Percentiles rank a stretch among this genome's conserved stretches.
phyloP scores from a whole-genome alignment of 2,113 vertebrate genomes.

The Charadrius vociferus region DNA sequence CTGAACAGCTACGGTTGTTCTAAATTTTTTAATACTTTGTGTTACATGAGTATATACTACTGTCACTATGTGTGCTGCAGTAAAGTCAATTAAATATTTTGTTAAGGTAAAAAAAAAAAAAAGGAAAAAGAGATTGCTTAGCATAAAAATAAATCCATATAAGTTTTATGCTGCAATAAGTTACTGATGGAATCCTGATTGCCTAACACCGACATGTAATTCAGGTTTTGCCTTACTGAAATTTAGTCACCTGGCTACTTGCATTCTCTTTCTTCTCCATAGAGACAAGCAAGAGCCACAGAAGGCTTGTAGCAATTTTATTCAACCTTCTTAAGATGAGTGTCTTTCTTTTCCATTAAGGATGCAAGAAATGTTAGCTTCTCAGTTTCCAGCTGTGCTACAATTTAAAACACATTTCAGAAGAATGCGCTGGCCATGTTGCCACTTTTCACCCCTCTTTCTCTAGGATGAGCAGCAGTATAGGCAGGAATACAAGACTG shows the following conservation, averaged over 20 bases:
- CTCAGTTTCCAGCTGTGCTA: not conserved
- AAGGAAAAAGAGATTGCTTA: not conserved
- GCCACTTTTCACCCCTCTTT: not conserved
- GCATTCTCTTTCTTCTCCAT: not conserved
- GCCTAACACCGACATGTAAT: not conserved
- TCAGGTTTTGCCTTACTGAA: not conserved
- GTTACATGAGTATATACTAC: not conserved
- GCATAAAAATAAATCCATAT: not conserved
- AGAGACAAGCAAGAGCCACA: not conserved
- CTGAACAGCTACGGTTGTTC: not conserved
- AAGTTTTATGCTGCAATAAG: not conserved
- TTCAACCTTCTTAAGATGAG: not conserved
- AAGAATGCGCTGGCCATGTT: not conserved
- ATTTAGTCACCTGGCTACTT: not conserved
- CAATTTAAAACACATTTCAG: not conserved
- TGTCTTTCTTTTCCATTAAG: not conserved
- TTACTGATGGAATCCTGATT: not conserved
- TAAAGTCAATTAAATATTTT: not conserved
- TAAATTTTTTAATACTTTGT: not conserved
- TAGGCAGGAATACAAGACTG: not conserved
- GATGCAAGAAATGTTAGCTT: not conserved
- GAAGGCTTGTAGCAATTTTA: accelerated
- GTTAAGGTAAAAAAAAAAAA: not conserved
- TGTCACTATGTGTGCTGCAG: not conserved
- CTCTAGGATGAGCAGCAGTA: not conserved